phyloP scores from a whole-genome alignment of 2,113 vertebrate species.

The Noturus placidus region DNA sequence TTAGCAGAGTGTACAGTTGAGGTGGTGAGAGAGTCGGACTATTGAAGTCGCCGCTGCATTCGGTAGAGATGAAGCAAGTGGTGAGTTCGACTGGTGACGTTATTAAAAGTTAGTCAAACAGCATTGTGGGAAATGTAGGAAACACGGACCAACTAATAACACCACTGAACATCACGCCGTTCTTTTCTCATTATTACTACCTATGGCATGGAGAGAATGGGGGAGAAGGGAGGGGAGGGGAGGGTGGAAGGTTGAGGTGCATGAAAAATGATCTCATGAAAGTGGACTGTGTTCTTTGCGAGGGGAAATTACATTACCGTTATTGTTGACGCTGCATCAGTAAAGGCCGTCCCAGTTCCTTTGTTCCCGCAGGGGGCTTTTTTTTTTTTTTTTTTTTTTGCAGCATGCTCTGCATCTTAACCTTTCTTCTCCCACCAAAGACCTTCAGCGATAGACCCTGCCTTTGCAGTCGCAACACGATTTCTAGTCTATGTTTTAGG shows the following conservation, averaged over 20 bases:
- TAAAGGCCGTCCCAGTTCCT: constrained; percentile 28
- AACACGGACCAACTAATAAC: background rate
- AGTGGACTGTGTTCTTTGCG: constrained; percentile 7
- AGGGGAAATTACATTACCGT: constrained; percentile 22
- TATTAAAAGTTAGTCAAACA: background rate
- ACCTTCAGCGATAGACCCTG: background rate
- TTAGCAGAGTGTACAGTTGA: background rate
- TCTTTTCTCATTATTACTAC: constrained; percentile 19
- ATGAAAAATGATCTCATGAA: constrained; percentile 18
- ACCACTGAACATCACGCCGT: background rate
- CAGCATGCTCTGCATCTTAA: constrained; percentile 30
- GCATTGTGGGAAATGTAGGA: background rate
- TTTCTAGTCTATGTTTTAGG: background rate
- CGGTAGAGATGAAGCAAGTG: background rate
- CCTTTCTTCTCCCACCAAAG: background rate
- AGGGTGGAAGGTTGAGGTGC: background rate
- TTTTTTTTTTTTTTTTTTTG: background rate
- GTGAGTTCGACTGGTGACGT: no score
- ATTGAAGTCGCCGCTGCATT: background rate
- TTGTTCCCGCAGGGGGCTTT: constrained; percentile 1
- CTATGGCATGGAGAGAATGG: background rate
- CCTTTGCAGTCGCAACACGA: background rate
- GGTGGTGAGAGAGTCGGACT: background rate
- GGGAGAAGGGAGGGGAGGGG: background rate
- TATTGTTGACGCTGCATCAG: constrained; percentile 36